Percentiles rank a stretch among this genome's conserved stretches.
Conservation (phyloP, 2,888 invertebrate genomes). For the Hypomecis punctinalis region DNA sequence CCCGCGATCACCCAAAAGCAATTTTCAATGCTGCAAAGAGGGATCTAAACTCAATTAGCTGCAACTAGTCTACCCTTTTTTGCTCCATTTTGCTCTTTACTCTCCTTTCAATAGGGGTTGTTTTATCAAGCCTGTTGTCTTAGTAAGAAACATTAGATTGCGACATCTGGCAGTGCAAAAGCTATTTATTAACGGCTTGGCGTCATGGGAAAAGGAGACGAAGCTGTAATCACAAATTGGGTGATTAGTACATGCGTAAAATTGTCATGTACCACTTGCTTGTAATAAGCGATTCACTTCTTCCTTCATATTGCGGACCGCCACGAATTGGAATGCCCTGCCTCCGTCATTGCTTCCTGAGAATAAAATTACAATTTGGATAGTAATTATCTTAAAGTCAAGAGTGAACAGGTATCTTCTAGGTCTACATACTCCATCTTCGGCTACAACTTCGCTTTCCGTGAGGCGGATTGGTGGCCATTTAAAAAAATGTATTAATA, state of each 20-base stretch:
- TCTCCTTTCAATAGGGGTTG: background rate
- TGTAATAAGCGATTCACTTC: too few species aligned
- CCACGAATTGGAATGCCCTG: too few species aligned
- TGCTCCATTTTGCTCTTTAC: conserved; percentile 26
- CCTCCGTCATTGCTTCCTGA: too few species aligned
- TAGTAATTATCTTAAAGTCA: too few species aligned
- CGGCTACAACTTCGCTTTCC: too few species aligned
- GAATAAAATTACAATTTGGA: too few species aligned
- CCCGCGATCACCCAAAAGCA: conserved; percentile 39
- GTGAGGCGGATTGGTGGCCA: too few species aligned
- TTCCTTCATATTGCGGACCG: too few species aligned
- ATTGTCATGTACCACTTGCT: too few species aligned
- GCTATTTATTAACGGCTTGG: conserved; percentile 32
- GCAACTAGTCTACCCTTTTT: conserved; percentile 23
- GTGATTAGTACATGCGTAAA: background rate
- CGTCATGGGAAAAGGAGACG: conserved; percentile 25
- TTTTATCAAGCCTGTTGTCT: background rate
- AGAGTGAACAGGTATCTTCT: too few species aligned
- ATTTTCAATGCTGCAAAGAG: conserved; percentile 46
- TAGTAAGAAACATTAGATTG: conserved; percentile 49
- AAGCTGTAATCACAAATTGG: conserved; percentile 23
- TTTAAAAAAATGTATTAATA: too few species aligned
- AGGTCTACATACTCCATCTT: too few species aligned
- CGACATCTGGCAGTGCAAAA: conserved; percentile 60
- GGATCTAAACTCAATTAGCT: conserved; percentile 67